Percentiles rank a stretch among this genome's conserved stretches.
These are phyloP conservation scores for Siniperca chuatsi DNA, from an alignment of 2,113 vertebrate species.

Conservation along the genomic window DNA sequence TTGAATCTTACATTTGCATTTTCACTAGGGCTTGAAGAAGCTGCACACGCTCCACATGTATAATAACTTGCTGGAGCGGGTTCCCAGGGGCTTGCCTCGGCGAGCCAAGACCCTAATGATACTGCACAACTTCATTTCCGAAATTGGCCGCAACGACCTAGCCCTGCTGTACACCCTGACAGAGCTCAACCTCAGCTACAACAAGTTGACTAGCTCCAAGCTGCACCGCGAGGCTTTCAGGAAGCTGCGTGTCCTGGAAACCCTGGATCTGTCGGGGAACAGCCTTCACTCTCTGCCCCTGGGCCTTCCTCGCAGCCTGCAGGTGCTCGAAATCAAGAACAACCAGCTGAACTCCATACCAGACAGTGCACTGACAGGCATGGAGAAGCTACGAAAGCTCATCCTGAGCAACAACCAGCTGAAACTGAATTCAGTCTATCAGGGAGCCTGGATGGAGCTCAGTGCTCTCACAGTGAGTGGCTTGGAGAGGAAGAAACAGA, in stretches of 20 bases:
- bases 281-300: constrained; percentile 85
- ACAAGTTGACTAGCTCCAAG: constrained; percentile 89
- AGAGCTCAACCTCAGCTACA: constrained; percentile 98
- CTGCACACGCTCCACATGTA: constrained; percentile 97
- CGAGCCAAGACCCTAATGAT: constrained; percentile 96
- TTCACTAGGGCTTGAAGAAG: constrained; percentile 89
- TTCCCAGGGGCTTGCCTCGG: constrained; percentile 93
- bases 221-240: constrained; percentile 95
- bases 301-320: constrained; percentile 93
- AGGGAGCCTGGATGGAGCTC: constrained; percentile 93
- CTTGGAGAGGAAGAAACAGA: background rate
- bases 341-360: constrained; percentile 90
- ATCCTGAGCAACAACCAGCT: constrained; percentile 92
- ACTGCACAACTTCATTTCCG: constrained; percentile 93
- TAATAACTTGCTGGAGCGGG: constrained; percentile 94
- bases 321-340: constrained; percentile 91
- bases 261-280: constrained; percentile 94
- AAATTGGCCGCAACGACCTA: constrained; percentile 94
- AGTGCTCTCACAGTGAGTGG: constrained; percentile 89
- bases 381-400: constrained; percentile 92
- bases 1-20: background rate
- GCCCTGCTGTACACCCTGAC: constrained; percentile 91
- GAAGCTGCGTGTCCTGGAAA: constrained; percentile 91
- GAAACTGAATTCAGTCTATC: constrained; percentile 90
- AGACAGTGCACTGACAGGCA: constrained; percentile 88